phyloP scores from a whole-genome alignment of 2,113 vertebrate species.

The Elephantulus edwardii region DNA sequence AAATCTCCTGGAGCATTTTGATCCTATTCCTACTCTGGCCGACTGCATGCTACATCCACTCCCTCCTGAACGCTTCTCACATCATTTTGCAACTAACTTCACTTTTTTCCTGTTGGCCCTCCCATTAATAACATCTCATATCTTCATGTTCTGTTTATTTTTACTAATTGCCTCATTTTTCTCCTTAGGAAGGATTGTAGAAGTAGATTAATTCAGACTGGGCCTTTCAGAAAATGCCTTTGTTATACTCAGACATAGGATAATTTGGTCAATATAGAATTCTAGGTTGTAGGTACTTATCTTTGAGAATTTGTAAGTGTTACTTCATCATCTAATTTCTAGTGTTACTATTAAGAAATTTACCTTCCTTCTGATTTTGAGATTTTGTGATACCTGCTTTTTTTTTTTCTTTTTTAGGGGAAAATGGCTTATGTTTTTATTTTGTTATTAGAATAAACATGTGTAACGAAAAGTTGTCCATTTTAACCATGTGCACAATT shows the following conservation, averaged over 20 bases:
- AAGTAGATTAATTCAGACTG: slow-evolving; percentile 5
- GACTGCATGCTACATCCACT: neutral
- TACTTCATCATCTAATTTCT: neutral
- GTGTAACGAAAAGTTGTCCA: neutral
- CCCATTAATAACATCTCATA: neutral
- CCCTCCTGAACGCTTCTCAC: neutral
- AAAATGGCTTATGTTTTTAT: neutral
- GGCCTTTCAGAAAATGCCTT: neutral
- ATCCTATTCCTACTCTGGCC: neutral
- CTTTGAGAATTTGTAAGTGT: neutral
- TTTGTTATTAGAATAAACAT: neutral
- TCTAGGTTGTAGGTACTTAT: slow-evolving; percentile 4
- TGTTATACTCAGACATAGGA: neutral
- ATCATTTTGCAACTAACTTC: neutral
- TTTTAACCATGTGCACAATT: neutral
- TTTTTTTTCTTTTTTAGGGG: neutral
- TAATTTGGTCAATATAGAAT: neutral
- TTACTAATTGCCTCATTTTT: slow-evolving; percentile 7
- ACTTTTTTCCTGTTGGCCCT: neutral
- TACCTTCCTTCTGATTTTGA: neutral
- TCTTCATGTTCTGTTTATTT: no score
- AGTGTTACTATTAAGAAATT: neutral
- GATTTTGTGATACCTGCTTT: neutral
- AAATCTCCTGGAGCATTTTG: neutral
- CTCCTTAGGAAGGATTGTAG: neutral